Evolutionary conservation across 2,797 vertebrate species (phyloP), one percentile per base, ranked within the genome.

Genomic region (Clarias pachynema): DNA sequence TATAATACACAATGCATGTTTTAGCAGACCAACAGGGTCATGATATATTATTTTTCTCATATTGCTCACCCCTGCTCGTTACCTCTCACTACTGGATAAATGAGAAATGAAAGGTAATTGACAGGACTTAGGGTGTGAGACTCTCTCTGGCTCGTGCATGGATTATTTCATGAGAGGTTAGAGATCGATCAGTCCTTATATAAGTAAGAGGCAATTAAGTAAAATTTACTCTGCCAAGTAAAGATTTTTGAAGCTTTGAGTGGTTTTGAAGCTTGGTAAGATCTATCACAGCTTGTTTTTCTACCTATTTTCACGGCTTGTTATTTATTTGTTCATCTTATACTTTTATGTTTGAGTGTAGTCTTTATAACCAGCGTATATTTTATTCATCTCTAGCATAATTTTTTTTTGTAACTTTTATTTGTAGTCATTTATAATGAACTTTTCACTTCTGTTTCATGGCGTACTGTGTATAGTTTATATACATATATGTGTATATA

Each of bases 121-220:
- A 74, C 37, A n/a, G 70, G 40, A 73, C n/a, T 26, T 44, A 5
- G 3, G 49, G 37, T 2, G 37, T 49, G 70, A 26, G 22, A 73
- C 22, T 49, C 22, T 44, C 10, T 73, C 10, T n/a, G 72, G 14
- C 44, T 74, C 53, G 40, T 53, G 44, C 40, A 26, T 49, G 24
- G 44, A n/a, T 53, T 44, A 73, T 73, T 73, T 44, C 44, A 24
- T 53, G 72, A 49, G 44, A 53, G 44, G 37, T 24, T 15, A 16
- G 44, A 6, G 5, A 53, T 53, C 44, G 24, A 26, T 74, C 72
- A 73, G 40, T 15, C 1, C 44, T 53, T 53, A 24, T 74, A 26
- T 15, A 74, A 44, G 72, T 74, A 15, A 74, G 44, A 74, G 37
- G 72, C 72, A 74, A 53, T 74, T 74, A 74, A 18, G 24, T 49